Base-by-base conservation (phyloP, 2,888 invertebrate genomes). In the Chrysomela aeneicollis region DNA sequence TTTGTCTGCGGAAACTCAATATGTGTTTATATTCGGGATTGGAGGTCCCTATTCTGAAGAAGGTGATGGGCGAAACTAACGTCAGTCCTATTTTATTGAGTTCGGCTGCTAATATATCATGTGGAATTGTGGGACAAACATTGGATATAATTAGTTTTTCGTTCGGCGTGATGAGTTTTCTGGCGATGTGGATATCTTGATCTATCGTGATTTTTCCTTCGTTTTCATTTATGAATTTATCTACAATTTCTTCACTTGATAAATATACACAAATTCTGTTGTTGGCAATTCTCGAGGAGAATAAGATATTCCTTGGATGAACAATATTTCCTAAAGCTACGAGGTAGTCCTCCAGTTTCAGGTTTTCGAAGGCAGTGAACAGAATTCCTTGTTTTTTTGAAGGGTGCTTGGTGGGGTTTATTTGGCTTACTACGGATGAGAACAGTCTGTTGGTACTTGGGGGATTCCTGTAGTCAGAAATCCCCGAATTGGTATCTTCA, bases 391-490 rank as follows among this genome's bases (percentile, higher is more conserved):
- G 51, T 22, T 51, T 22, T 51, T 51, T 52, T 12, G 52, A 52
- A 30, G 15, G 30, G 52, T 51, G 50, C 22, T 12, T 51, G 51
- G 51, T 51, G 51, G 21, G 51, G 51, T 51, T 51, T 10, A 51
- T 51, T 51, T 22, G 22, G 2, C 22, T 51, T 5, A 51, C 22
- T 50, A 50, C 50, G 22, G 50, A 50, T 19, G 50, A 50, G 22
- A 50, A 50, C 19, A 50, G 50, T 50, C 50, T 50, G 51, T 51
- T 51, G 22, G 26, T 22, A 26, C 15, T 51, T 51, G 51, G 51
- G 51, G 51, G n/a, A 26, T 26, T 15, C 15, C 42, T 42, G 42
- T 42, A 42, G 42, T 42, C 42, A 42, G 42, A 42, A 35, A 12
- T 35, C 50, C 50, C 50, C 50, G n/a, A n/a, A 50, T 50, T 50